These are phyloP conservation scores for Oscheius myriophilus DNA, from an alignment of 2,888 invertebrate species.

Conservation along the genomic window DNA sequence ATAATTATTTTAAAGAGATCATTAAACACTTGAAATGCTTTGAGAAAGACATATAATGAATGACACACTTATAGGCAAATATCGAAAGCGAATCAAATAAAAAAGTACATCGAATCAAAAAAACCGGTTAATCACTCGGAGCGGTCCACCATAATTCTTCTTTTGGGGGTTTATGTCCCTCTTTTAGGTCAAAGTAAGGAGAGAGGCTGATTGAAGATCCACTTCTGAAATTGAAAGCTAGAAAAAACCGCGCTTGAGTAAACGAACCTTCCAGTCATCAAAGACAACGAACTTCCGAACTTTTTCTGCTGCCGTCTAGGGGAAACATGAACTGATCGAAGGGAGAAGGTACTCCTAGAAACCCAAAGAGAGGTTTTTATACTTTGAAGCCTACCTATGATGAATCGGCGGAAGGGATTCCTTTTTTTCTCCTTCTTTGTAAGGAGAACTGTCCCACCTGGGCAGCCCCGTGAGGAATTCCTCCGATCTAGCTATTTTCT, in stretches of 20 bases:
- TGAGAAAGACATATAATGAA: too few relatives aligned
- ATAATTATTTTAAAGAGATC: too few relatives aligned
- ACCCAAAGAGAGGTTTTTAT: neutral
- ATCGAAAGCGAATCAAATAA: too few relatives aligned
- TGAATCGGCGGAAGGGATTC: constrained; percentile 12
- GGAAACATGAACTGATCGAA: constrained; percentile 13
- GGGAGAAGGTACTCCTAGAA: constrained; percentile 16
- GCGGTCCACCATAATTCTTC: constrained; percentile 55
- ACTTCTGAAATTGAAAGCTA: constrained; percentile 25
- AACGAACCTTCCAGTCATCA: too few relatives aligned
- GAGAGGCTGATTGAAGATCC: constrained; percentile 41
- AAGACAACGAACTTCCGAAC: too few relatives aligned
- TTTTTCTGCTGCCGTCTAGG: neutral
- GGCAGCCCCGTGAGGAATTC: constrained; percentile 3
- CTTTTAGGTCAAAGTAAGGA: constrained; percentile 47
- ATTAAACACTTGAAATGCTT: too few relatives aligned
- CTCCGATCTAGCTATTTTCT: constrained; percentile 11
- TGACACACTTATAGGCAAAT: too few relatives aligned
- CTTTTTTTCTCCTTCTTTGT: constrained; percentile 15
- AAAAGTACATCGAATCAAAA: constrained; percentile 6
- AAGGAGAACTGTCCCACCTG: constrained; percentile 22
- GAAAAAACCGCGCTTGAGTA: neutral
- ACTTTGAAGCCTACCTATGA: constrained; percentile 3
- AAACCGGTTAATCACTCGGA: constrained; percentile 16
- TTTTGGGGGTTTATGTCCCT: constrained; percentile 50